These are phyloP conservation scores for Calidris pygmaea DNA, from an alignment of 2,113 vertebrate species.

Conservation along the genomic window DNA sequence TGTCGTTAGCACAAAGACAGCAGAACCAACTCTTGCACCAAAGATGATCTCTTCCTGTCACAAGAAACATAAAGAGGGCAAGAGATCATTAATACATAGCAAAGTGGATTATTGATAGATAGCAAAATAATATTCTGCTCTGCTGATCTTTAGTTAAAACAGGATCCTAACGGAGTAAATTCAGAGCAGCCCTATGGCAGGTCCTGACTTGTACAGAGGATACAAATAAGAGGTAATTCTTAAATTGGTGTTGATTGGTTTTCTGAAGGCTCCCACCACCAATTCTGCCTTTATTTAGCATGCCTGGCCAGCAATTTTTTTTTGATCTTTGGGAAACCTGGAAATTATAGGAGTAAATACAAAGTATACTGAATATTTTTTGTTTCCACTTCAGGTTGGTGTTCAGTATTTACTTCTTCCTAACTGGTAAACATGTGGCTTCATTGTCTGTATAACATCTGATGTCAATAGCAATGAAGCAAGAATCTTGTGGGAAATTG, in stretches of 20 bases:
- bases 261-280: not conserved
- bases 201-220: not conserved
- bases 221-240: not conserved
- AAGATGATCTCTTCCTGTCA: not conserved
- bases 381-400: not conserved
- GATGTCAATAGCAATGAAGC: not conserved
- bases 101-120: not conserved
- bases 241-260: not conserved
- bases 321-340: not conserved
- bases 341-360: not conserved
- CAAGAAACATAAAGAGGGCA: not conserved
- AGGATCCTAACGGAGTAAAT: not conserved
- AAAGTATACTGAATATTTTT: not conserved
- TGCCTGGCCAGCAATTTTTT: not conserved
- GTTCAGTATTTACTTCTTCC: not conserved
- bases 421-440: not conserved
- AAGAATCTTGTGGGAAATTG: not conserved
- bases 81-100: not conserved
- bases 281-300: not conserved
- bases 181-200: not conserved
- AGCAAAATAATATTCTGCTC: not conserved
- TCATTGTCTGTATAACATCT: not conserved
- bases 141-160: not conserved
- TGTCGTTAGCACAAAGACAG: not conserved
- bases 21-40: not conserved